A percentile compares a stretch with the other conserved stretches of the same genome.
phyloP scores from a whole-genome alignment of 2,888 invertebrate genomes.

The Apamea crenata region DNA sequence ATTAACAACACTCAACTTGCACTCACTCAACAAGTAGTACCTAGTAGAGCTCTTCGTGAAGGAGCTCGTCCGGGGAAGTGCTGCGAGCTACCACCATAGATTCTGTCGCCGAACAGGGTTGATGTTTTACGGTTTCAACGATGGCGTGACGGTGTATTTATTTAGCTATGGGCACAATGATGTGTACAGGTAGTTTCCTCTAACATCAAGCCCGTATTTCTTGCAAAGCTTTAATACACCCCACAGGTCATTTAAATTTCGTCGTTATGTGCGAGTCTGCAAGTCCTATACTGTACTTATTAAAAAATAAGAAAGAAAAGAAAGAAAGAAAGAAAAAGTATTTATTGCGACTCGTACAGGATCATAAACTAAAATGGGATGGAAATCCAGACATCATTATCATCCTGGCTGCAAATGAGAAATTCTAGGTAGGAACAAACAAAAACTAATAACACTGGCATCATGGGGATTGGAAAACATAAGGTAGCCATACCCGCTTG shows the following conservation, averaged over 20 bases:
- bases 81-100: too few species aligned
- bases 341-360: too few species aligned
- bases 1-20: slow-evolving; percentile 3
- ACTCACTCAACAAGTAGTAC: background rate
- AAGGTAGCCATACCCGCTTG: slow-evolving; percentile 77
- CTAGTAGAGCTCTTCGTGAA: background rate
- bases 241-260: too few species aligned
- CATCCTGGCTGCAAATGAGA: background rate
- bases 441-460: background rate
- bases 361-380: too few species aligned
- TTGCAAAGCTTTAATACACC: background rate
- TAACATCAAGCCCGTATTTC: background rate
- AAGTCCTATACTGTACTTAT: background rate
- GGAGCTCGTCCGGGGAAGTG: too few species aligned
- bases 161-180: background rate
- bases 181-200: background rate
- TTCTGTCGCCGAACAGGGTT: background rate
- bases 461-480: background rate
- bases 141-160: background rate
- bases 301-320: too few species aligned
- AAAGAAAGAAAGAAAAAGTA: too few species aligned
- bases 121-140: background rate
- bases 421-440: background rate
- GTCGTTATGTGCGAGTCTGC: background rate
- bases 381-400: background rate